Base-by-base conservation (phyloP, 2,888 invertebrate species). In the Marronus borbonicus region DNA sequence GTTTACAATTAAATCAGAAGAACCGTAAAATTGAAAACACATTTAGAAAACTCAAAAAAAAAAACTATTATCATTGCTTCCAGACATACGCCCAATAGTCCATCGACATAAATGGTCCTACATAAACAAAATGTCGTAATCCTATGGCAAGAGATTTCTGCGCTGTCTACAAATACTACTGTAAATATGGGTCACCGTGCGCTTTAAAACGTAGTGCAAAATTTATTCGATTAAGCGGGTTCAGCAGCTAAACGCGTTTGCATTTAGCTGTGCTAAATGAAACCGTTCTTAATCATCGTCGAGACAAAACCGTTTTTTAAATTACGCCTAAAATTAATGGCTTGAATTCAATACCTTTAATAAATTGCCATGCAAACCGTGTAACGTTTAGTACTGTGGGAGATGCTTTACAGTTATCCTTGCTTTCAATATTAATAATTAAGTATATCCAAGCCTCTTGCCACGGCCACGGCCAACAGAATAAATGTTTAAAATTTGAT, bases 181-280 rank as follows among this genome's bases (percentile, higher is more conserved):
- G 5, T 36, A 36, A 36, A 88, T 88, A 77, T 85, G 88, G 66
- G 88, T 81, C 80, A 86, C 64, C 82, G 80, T 68, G 83, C 80
- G 39, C 83, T 83, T 44, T 80, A 75, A 80, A 82, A 76, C 68
- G 83, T 70, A 81, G 79, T 80, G 78, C 76, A 79, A 81, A 80
- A 78, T 80, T 80, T 80, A 81, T 81, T 36, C 75, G 78, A 80
- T 80, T 80, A 79, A 72, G 81, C 78, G 79, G 77, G 81, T 80
- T 81, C 80, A 80, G 80, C 80, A 78, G 78, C 76, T 80, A 81
- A 81, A 81, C 81, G 80, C 58, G 76, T 50, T 70, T 78, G 76
- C 74, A 76, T 75, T 64, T 65, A 77, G 60, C 76, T 65, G 52
- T 65, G 65, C 66, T 76, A 76, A 76, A 76, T 65, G 76, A 65